These are phyloP conservation scores for Drosophila sulfurigaster DNA, from an alignment of 1,140 invertebrate species.

Conservation along the genomic window DNA sequence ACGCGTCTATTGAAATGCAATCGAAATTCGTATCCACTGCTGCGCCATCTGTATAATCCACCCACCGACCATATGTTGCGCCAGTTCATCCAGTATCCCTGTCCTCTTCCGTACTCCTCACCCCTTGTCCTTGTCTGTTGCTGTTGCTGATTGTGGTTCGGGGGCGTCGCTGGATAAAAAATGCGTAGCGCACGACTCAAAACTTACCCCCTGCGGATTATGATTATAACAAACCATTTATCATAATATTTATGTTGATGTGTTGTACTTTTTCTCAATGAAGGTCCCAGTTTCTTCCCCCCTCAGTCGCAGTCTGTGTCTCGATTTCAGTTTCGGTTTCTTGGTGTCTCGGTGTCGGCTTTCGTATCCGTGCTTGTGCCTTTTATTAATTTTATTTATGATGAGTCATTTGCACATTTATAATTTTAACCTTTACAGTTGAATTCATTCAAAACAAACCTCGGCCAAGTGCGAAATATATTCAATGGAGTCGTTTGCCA, in stretches of 20 bases:
- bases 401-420: constrained; percentile 85
- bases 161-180: constrained; percentile 67
- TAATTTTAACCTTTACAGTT: constrained; percentile 84
- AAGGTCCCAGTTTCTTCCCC: constrained; percentile 52
- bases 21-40: constrained; percentile 47
- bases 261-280: constrained; percentile 84
- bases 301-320: not conserved
- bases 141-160: constrained; percentile 19
- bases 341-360: constrained; percentile 1
- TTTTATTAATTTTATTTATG: constrained; percentile 85
- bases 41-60: constrained; percentile 82
- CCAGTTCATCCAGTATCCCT: constrained; percentile 53
- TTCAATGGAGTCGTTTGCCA: constrained; percentile 34
- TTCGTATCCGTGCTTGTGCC: constrained; percentile 51
- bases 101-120: too few relatives aligned
- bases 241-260: constrained; percentile 85
- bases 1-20: constrained; percentile 70
- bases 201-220: constrained; percentile 84
- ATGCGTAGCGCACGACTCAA: constrained; percentile 78
- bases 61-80: constrained; percentile 83
- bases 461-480: constrained; percentile 40
- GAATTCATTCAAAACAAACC: constrained; percentile 82
- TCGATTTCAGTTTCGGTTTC: constrained; percentile 15
- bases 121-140: constrained; percentile 19
- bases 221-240: constrained; percentile 85